Evolutionary conservation across 2,797 vertebrate genomes (phyloP), one percentile per base, ranked within the genome.

Genomic region (Poecilia picta): DNA sequence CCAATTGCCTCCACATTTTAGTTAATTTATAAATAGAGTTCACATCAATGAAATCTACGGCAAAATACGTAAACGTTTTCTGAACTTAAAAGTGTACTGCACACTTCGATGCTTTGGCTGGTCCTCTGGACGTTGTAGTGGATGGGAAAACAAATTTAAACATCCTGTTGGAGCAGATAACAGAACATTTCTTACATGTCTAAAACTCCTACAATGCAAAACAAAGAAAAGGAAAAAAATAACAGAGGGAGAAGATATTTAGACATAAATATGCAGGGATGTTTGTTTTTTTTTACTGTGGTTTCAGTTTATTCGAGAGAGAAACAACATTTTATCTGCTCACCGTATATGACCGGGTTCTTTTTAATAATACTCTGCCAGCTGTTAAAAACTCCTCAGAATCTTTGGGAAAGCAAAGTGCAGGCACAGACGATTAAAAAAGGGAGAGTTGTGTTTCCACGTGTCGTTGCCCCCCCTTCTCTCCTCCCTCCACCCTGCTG

Each of bases 351-450:
- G 23, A 43, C 6, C 78, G 75, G 79, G 85, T 90, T 85, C 83
- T 92, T 89, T 88, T 85, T 51, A 51, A 23, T 10, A 77, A 74
- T 39, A 11, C 64, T 77, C 85, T 86, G 79, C 87, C 82, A 81
- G 81, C 85, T 71, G 5, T 8, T 84, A 73, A 74, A 82, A 81
- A 73, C 78, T 88, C 85, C 84, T 92, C 81, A 80, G 68, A 88
- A 85, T 81, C 80, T 80, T 78, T 68, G 12, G 20, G 84, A 72
- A 76, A 79, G 75, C 76, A 75, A 78, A 62, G 74, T 81, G 80
- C 78, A 79, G 76, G 77, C 45, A 28, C 45, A 28, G 68, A 71
- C 16, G 33, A 77, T 80, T 51, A 23, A 23, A 81, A 83, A 82
- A 71, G 73, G 49, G 71, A 64, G 51, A n/a, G 57, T 36, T 7